These are phyloP conservation scores for Petrosia ficiformis DNA, from an alignment of 37 sponge, comb jelly and placozoan species.

Conservation along the genomic window DNA sequence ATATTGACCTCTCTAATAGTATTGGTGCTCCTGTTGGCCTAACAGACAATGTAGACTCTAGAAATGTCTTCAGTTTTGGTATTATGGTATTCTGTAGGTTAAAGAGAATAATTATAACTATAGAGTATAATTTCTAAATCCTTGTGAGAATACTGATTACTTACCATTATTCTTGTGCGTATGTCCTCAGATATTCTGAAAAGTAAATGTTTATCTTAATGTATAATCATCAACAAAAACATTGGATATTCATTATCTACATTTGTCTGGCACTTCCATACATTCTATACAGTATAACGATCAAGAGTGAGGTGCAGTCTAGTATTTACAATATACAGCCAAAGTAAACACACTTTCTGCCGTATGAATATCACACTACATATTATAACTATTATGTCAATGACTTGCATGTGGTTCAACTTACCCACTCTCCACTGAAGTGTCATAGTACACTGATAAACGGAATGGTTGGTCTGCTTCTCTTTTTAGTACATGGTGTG, in stretches of 20 bases:
- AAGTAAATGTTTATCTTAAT: too few species aligned
- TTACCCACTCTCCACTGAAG: background rate
- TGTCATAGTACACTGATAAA: slow-evolving; percentile 14
- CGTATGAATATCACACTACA: too few species aligned
- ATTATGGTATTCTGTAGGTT: background rate
- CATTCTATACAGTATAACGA: background rate
- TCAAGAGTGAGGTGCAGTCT: too few species aligned
- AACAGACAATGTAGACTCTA: background rate
- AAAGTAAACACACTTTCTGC: too few species aligned
- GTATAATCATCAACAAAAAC: too few species aligned
- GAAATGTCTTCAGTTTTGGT: background rate
- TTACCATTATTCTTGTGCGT: too few species aligned
- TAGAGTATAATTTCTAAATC: background rate
- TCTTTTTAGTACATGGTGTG: slow-evolving; percentile 23
- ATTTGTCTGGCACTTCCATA: background rate
- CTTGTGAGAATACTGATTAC: background rate
- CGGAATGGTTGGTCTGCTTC: slow-evolving; percentile 29
- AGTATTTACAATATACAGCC: too few species aligned
- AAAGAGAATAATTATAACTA: background rate
- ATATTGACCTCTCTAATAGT: background rate
- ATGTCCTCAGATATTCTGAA: too few species aligned
- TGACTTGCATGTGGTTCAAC: background rate
- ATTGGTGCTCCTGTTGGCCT: background rate
- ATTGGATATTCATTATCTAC: too few species aligned
- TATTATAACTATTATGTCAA: background rate